phyloP scores from a whole-genome alignment of 2,113 vertebrate genomes.

The Plotosus lineatus region DNA sequence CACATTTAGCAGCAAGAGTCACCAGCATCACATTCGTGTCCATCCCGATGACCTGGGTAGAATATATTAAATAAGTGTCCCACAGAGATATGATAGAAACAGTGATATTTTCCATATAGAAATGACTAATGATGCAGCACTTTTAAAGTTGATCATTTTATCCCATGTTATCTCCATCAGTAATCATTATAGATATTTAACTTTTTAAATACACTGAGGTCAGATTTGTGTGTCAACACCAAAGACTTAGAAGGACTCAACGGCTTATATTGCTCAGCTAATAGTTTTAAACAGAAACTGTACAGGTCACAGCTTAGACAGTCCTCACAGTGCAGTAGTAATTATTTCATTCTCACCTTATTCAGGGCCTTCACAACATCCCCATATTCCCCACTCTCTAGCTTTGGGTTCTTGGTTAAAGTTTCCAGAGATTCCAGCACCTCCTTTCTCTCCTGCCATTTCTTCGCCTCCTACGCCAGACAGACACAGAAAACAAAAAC shows the following conservation, averaged over 20 bases:
- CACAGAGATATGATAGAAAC: background rate
- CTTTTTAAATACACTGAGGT: too few relatives aligned
- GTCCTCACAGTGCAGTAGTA: background rate
- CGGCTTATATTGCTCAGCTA: too few relatives aligned
- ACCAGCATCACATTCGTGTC: slow-evolving; percentile 99
- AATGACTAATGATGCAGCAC: background rate
- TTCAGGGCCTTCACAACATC: slow-evolving; percentile 92
- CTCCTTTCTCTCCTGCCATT: slow-evolving; percentile 99
- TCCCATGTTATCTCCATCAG: too few relatives aligned
- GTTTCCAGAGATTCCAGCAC: slow-evolving; percentile 88
- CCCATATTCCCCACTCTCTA: slow-evolving; percentile 92
- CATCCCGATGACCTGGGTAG: slow-evolving; percentile 88
- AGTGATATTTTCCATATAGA: background rate
- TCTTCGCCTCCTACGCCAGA: slow-evolving; percentile 88
- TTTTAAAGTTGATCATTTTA: too few relatives aligned
- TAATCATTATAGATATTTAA: too few relatives aligned
- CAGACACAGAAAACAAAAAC: background rate
- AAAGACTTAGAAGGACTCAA: too few relatives aligned
- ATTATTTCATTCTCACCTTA: slow-evolving; percentile 74
- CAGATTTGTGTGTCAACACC: too few relatives aligned
- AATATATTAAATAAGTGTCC: background rate
- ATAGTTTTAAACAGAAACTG: too few relatives aligned
- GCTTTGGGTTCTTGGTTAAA: slow-evolving; percentile 89
- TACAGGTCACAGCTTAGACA: too few relatives aligned
- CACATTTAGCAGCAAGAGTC: slow-evolving; percentile 90